phyloP scores from a whole-genome alignment of 2,797 vertebrate species.

The Diceros bicornis region DNA sequence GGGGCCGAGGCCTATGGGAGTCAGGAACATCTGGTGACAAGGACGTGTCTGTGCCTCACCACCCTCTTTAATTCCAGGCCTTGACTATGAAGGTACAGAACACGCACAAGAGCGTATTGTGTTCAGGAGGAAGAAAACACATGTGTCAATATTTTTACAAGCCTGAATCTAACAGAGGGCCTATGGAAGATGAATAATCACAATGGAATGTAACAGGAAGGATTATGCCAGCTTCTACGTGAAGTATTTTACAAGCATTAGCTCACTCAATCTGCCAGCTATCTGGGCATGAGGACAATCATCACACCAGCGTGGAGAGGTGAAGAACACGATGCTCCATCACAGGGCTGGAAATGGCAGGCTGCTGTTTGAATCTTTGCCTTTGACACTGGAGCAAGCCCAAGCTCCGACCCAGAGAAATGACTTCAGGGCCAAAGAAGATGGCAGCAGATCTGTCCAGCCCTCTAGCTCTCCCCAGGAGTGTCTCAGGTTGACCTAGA shows the following conservation, averaged over 20 bases:
- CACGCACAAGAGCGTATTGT: accelerated
- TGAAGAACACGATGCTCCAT: accelerated
- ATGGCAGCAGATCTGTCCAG: accelerated
- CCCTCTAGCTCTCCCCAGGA: accelerated
- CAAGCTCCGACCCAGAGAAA: not conserved
- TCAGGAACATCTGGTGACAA: accelerated
- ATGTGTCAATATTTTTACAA: not conserved
- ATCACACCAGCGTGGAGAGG: accelerated
- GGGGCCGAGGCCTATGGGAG: accelerated
- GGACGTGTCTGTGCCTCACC: accelerated
- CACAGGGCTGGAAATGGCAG: accelerated
- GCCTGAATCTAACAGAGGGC: not conserved
- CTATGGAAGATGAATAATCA: accelerated
- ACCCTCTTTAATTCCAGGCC: not conserved
- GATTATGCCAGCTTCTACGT: accelerated
- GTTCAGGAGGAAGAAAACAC: not conserved
- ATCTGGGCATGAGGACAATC: accelerated
- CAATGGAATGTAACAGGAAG: accelerated
- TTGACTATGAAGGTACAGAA: accelerated
- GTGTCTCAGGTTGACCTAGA: accelerated
- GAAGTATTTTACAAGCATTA: accelerated
- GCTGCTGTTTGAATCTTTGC: not conserved
- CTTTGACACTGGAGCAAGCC: not conserved
- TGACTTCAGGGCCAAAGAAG: accelerated
- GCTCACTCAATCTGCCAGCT: not conserved